Evolutionary conservation across 2,888 invertebrate species (phyloP).

Genomic region (Muscina levida): DNA sequence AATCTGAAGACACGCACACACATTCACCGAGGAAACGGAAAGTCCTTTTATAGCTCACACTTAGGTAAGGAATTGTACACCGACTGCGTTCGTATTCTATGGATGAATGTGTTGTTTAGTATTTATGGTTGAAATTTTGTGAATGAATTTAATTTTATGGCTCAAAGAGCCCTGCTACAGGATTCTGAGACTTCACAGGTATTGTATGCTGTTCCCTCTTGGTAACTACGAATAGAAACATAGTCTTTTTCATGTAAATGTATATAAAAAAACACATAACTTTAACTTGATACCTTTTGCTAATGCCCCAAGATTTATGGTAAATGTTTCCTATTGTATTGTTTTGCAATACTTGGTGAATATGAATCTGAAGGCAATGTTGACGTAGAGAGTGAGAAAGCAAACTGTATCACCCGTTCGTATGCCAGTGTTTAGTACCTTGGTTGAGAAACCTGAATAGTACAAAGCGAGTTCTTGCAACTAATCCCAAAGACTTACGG

Average conservation of each 20-base stretch:
- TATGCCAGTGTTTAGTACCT: no score
- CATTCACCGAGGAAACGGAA: background rate
- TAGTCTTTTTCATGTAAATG: constrained; percentile 48
- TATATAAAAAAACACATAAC: constrained; percentile 47
- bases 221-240: background rate
- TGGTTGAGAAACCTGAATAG: no score
- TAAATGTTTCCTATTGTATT: constrained; percentile 56
- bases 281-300: constrained; percentile 58
- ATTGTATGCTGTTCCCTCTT: constrained; percentile 10
- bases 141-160: constrained; percentile 63
- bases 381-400: no score
- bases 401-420: no score
- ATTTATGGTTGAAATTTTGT: constrained; percentile 61
- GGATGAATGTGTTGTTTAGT: constrained; percentile 48
- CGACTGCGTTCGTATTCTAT: constrained; percentile 25
- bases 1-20: background rate
- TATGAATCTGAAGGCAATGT: constrained; percentile 30
- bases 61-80: constrained; percentile 7
- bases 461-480: constrained; percentile 20
- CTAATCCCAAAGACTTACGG: constrained; percentile 33
- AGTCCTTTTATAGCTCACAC: constrained; percentile 42
- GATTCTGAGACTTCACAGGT: constrained; percentile 39
- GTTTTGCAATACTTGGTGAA: constrained; percentile 48
- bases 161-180: constrained; percentile 40
- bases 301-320: constrained; percentile 62